Evolutionary conservation across 2,113 vertebrate species (phyloP).

Genomic region (Aix galericulata): DNA sequence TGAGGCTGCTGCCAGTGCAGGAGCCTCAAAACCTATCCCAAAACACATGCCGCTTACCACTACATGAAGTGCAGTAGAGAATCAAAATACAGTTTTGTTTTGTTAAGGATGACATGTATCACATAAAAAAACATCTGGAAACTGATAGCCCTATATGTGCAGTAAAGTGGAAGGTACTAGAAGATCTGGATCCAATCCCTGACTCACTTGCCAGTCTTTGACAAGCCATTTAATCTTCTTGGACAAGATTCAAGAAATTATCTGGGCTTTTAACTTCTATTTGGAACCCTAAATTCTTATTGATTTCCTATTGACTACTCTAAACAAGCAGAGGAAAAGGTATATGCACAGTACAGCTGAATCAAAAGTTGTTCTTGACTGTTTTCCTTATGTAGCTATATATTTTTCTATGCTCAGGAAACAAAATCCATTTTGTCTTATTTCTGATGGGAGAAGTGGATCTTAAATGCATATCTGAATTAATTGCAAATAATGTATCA

Average conservation of each 20-base stretch:
- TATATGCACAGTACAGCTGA: background rate
- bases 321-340: slow-evolving; percentile 21
- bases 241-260: slow-evolving; percentile 44
- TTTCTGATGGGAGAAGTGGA: background rate
- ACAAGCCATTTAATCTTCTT: slow-evolving; percentile 38
- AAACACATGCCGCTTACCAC: background rate
- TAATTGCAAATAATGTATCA: background rate
- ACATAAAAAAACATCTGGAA: background rate
- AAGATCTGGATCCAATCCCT: background rate
- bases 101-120: background rate
- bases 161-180: background rate
- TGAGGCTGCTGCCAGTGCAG: background rate
- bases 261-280: slow-evolving; percentile 47
- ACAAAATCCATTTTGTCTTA: background rate
- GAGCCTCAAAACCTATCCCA: background rate
- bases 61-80: background rate
- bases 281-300: slow-evolving; percentile 41
- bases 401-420: background rate
- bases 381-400: background rate
- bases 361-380: background rate
- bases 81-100: background rate
- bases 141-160: background rate
- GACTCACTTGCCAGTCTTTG: slow-evolving; percentile 16
- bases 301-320: slow-evolving; percentile 28
- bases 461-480: background rate